Base-by-base conservation (phyloP, 2,113 vertebrate genomes). In the Struthio camelus region DNA sequence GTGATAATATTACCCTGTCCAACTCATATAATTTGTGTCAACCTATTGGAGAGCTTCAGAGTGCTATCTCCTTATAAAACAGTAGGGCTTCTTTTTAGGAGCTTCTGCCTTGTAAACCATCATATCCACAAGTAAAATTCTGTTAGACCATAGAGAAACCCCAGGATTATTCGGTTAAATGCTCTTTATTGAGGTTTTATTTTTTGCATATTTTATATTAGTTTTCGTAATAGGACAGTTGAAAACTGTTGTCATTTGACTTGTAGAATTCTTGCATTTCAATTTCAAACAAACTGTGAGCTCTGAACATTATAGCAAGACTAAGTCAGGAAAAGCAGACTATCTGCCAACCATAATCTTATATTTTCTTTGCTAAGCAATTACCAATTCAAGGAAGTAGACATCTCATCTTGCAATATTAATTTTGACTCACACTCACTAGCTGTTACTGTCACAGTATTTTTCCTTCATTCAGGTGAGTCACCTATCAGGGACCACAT, bases 381-480 rank as follows among this genome's bases (percentile, higher is more conserved):
- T 96, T 96, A 97, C 67, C 94, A 94, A 97, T 97, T 97, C 94
- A 97, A 93, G 82, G 89, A 93, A 95, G 93, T 58, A 94, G 96
- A 78, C 65, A 88, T 85, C 62, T 92, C 79, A 89, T 92, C 46
- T 86, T 97, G 86, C 91, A 97, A 97, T 97, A 97, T 97, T 97
- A 93, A 97, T 97, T 94, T 92, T 73, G 77, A 89, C 80, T 95
- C 78, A 94, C 90, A 95, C 75, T 96, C 90, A 80, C 86, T 95
- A 72, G 97, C 90, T 95, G 93, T 87, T 97, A 79, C 95, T 97
- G 96, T 97, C 97, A 98, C 66, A 96, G 82, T 76, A 86, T 93
- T 96, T 97, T 96, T 95, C 75, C 79, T 95, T 96, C 90, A 96
- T 80, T 93, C 97, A 97, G 96, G 96, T 97, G 86, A 93, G 93